Base-by-base conservation (phyloP, 2,113 vertebrate species). In the Archilochus colubris region DNA sequence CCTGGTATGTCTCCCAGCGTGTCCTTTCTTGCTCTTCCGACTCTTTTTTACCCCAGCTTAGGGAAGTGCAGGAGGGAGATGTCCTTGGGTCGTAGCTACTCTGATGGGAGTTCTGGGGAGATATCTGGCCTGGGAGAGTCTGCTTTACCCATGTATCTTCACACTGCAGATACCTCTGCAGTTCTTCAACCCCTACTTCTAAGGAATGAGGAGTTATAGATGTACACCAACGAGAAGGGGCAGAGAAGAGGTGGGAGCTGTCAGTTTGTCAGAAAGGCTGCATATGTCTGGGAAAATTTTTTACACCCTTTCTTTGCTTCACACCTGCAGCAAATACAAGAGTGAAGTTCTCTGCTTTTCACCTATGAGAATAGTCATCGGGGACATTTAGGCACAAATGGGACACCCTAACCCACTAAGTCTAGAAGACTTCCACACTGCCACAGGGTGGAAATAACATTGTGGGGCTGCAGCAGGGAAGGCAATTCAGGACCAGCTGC, bases 381-480 rank as follows among this genome's bases (percentile, higher is more conserved):
- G 3, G 7, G 15, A 33, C 14, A 48, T 78, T 43, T 67, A 55
- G 61, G 15, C 13, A 53, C 4, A 0, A 0, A 5, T 48, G 28
- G 51, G 10, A 33, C 15, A 30, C 25, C 4, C 12, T 63, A 81
- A 3, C 13, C 14, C 24, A 75, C 28, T 14, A 59, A 72, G 2
- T 23, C 66, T 64, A 54, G 66, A 75, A 78, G 75, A 67, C 48
- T 23, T 40, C 30, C 19, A 50, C 31, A 3, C 13, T 81, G 55
- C 17, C 0, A 0, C 38, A 0, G 1, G 6, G 15, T 82, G 50
- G 62, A 84, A 88, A 55, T 43, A 81, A 28, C 2, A 3, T 25
- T 27, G n/a, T 0, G 0, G 55, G n/a, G 30, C 0, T 0, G 51
- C 77, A 72, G 18, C 0, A 0, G 12, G 38, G 9, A 92, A 78